Evolutionary conservation across 2,888 invertebrate genomes (phyloP), one percentile per base, ranked within the genome.

Genomic region (Hypolimnas misippus): DNA sequence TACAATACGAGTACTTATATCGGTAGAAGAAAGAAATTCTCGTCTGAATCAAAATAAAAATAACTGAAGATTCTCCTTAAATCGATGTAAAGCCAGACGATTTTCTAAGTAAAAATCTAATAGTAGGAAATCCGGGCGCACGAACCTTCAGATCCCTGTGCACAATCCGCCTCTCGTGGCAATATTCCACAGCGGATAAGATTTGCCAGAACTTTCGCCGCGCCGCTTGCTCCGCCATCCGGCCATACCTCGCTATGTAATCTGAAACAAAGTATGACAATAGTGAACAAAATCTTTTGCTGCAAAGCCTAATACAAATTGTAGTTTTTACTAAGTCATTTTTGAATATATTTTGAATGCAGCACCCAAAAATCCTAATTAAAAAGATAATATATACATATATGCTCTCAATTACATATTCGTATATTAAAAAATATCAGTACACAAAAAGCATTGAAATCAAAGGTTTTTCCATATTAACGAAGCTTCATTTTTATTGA

Each of bases 191-290:
- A 57, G 99, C 99, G 17, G 97, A 96, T 63, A 99, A 93, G 76
- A 99, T 99, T 93, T 99, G 99, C 95, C 97, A 97, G 93, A 99
- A 99, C 86, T 98, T 98, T 70, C 95, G 93, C 57, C 98, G 93
- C 6, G 99, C 98, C 57, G 97, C 96, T 69, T 95, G 94, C 89
- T 99, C 99, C 19, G 96, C 95, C 96, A 99, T 97, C 68, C 98
- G 93, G n/a, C 98, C 98, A 79, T 96, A 97, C 73, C 96, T 94
- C 57, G 98, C 98, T 77, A 98, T 97, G 87, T 98, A 97, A 93
- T 97, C 97, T 96, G 89, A 79, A 88, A 69, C 73, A 63, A 72
- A 69, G 46, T 61, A 67, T 25, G 21, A 35, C 31, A 56, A 21
- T 46, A 21, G 21, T 12, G 35, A n/a, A 38, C 35, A 33, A 33